phyloP scores from a whole-genome alignment of 2,113 vertebrate species.

The Alligator mississippiensis region DNA sequence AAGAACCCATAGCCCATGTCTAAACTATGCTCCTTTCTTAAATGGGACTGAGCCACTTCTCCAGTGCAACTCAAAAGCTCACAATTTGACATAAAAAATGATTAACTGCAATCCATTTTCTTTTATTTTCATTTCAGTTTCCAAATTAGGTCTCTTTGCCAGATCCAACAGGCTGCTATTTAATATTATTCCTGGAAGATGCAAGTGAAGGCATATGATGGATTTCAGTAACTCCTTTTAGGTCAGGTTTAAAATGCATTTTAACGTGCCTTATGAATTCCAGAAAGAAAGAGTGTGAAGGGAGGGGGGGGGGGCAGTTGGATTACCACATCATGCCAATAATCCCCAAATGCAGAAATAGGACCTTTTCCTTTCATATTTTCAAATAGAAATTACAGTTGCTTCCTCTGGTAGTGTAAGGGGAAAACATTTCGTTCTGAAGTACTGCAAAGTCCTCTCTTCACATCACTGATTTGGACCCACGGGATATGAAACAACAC shows the following conservation, averaged over 20 bases:
- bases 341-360: not conserved
- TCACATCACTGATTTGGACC: not conserved
- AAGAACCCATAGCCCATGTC: not conserved
- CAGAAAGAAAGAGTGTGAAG: not conserved
- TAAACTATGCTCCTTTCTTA: not conserved
- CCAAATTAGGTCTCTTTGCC: not conserved
- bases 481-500: not conserved
- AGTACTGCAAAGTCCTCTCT: not conserved
- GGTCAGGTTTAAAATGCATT: not conserved
- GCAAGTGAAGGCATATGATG: not conserved
- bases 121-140: not conserved
- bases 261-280: not conserved
- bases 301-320: not conserved
- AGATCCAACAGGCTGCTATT: not conserved
- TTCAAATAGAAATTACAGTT: not conserved
- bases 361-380: not conserved
- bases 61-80: not conserved
- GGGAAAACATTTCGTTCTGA: not conserved
- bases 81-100: not conserved
- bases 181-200: not conserved
- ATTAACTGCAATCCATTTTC: not conserved
- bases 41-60: not conserved
- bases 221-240: rapidly evolving
- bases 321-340: not conserved
- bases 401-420: not conserved